Conservation (phyloP, 2,797 vertebrate genomes). For the Hydrophis major region DNA sequence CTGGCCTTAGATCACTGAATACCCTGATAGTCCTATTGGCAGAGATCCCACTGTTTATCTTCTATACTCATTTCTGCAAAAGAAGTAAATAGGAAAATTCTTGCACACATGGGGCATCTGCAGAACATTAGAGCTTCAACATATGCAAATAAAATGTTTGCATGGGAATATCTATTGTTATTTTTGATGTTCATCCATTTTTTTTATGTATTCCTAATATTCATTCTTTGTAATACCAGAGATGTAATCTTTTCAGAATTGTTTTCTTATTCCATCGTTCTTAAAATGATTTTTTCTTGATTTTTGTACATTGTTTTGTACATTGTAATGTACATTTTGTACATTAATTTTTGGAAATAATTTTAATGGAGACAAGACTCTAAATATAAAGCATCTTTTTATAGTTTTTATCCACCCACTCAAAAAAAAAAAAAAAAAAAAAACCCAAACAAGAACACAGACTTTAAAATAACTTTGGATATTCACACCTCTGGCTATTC, state of each 20-base stretch:
- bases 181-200: neutral
- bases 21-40: neutral
- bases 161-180: neutral
- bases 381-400: conserved; percentile 74
- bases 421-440: conserved; percentile 59
- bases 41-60: neutral
- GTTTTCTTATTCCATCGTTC: conserved; percentile 45
- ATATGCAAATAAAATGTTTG: neutral
- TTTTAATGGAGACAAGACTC: conserved; percentile 69
- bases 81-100: neutral
- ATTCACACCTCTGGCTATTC: conserved; percentile 58
- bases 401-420: conserved; percentile 68
- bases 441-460: conserved; percentile 34
- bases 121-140: neutral
- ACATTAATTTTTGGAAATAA: conserved; percentile 42
- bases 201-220: neutral
- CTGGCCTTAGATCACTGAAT: neutral
- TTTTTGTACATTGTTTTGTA: conserved; percentile 56
- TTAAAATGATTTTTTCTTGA: conserved; percentile 59
- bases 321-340: no score
- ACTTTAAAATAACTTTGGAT: conserved; percentile 71
- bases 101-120: neutral
- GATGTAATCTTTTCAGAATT: conserved; percentile 54
- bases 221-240: conserved; percentile 23
- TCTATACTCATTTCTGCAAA: neutral